A percentile compares a stretch with the other conserved stretches of the same genome.
Evolutionary conservation across 1,140 invertebrate species (phyloP).

Genomic region (Whitmania pigra): DNA sequence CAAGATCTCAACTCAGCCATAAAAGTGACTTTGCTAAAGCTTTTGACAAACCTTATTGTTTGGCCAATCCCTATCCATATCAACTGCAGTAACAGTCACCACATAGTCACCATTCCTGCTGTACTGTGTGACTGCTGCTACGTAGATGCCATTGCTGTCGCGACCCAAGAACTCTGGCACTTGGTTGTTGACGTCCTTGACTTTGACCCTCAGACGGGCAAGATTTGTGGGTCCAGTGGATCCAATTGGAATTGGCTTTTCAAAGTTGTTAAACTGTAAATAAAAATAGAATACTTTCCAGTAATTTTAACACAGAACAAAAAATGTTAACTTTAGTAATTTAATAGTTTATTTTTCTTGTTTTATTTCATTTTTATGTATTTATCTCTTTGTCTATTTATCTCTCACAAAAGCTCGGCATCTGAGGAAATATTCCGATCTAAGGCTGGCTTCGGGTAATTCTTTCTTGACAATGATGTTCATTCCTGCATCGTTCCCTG

Average conservation of each 20-base stretch:
- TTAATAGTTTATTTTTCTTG: too few species aligned
- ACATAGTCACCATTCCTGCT: constrained; percentile 19
- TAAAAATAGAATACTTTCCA: background rate
- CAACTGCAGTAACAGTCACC: constrained; percentile 17
- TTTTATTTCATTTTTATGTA: too few species aligned
- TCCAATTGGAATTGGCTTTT: background rate
- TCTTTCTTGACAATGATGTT: background rate
- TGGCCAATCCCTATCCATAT: constrained; percentile 19
- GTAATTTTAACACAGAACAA: too few species aligned
- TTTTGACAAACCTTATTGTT: constrained; percentile 20
- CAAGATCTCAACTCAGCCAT: too few species aligned
- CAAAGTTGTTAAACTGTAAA: background rate
- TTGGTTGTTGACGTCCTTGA: constrained; percentile 21
- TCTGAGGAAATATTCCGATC: background rate
- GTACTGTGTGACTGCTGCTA: constrained; percentile 17
- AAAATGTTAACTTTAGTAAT: too few species aligned
- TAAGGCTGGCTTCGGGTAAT: background rate
- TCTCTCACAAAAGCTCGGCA: constrained; percentile 13
- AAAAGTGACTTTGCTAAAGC: too few species aligned
- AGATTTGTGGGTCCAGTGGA: background rate
- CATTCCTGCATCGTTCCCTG: background rate
- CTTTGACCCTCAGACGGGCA: constrained; percentile 16
- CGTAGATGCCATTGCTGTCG: constrained; percentile 16
- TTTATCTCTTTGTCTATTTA: too few species aligned
- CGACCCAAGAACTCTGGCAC: constrained; percentile 17